Evolutionary conservation across 2,113 vertebrate genomes (phyloP), one percentile per base, ranked within the genome.

Genomic region (Urocitellus parryii): DNA sequence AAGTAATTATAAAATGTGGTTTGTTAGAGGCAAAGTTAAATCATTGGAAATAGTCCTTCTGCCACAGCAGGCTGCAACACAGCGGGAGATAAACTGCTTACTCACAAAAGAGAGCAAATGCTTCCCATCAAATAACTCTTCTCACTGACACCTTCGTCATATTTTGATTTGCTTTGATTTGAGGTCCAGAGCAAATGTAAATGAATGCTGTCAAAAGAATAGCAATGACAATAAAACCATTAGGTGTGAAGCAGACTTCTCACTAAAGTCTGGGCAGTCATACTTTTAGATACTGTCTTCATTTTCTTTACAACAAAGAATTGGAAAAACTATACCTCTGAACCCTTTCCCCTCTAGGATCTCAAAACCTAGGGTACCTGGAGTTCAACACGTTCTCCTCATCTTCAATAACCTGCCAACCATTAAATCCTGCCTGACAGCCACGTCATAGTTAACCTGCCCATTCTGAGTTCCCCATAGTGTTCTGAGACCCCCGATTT

Each of bases 1-100:
- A 96, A 92, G 87, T 92, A 79, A 95, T 97, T 96, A 91, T 42
- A 90, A 91, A 96, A 87, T 90, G 56, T 79, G 76, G 56, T 86
- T 95, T 97, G 84, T 96, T 81, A 90, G 88, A 86, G 77, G 77
- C 90, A 81, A 80, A 94, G 95, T 96, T 51, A 88, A 96, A 92
- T 96, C 89, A 90, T 3, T 95, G 91, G 83, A 93, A 96, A 88
- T 78, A 67, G 70, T 53, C 84, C 73, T n/a, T 88, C 18, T 87
- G 83, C 67, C 90, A 90, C 68, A 80, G 89, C 68, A 73, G 84
- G 82, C 91, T 90, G 80, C 90, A 92, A 45, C 95, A 94, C 96
- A 77, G 95, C 84, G 25, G 93, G 83, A 88, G 72, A 37, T 39
- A 95, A 96, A 95, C 79, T 96, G 90, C 96, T 92, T 95, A 94